These are phyloP conservation scores for Steromphala cineraria DNA, from an alignment of 2,888 invertebrate species.

Conservation along the genomic window DNA sequence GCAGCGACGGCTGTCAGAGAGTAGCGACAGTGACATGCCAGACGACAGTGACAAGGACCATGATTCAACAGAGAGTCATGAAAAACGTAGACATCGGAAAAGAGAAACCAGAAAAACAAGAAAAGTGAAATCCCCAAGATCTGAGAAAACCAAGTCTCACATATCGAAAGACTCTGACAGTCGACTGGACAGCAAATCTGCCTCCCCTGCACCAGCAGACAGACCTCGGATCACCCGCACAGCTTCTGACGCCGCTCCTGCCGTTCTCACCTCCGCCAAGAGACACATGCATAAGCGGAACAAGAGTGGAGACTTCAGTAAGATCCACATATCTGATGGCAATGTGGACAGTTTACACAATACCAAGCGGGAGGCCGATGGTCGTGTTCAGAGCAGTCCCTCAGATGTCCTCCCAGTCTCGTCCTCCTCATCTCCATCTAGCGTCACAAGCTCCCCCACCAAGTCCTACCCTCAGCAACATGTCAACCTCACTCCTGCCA, in stretches of 20 bases:
- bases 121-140: constrained; percentile 47
- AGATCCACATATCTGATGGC: constrained; percentile 11
- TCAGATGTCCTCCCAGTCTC: not conserved
- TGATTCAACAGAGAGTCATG: constrained; percentile 54
- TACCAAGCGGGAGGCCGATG: constrained; percentile 19
- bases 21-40: constrained; percentile 53
- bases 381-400: not conserved
- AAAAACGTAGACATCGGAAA: constrained; percentile 45
- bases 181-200: not conserved
- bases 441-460: constrained; percentile 1
- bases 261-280: constrained; percentile 54
- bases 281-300: constrained; percentile 57
- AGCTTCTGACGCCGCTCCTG: constrained; percentile 32
- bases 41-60: constrained; percentile 60
- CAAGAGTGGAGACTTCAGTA: not conserved
- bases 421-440: constrained; percentile 3
- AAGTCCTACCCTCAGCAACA: not conserved
- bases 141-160: constrained; percentile 35
- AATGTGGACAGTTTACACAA: constrained; percentile 27
- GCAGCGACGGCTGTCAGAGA: constrained; percentile 43
- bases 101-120: constrained; percentile 38
- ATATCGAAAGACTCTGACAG: constrained; percentile 29
- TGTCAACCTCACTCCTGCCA: not conserved
- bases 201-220: constrained; percentile 12
- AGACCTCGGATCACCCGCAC: constrained; percentile 29